A percentile compares a stretch with the other conserved stretches of the same genome.
These are phyloP conservation scores for Vanessa tameamea DNA, from an alignment of 1,140 invertebrate species.

Conservation along the genomic window DNA sequence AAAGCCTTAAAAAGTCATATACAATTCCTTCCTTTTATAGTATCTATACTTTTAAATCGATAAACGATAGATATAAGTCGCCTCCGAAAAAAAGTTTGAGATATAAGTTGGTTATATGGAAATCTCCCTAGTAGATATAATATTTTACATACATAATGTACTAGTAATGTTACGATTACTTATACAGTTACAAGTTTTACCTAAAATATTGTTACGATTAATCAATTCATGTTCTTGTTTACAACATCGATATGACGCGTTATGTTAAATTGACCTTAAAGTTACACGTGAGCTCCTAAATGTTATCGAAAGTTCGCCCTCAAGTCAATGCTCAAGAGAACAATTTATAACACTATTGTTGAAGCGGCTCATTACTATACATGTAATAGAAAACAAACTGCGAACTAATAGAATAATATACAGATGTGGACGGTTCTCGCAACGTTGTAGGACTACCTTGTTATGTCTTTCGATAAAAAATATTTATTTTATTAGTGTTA, in stretches of 20 bases:
- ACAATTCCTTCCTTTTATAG: too few relatives aligned
- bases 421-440: not conserved
- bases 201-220: not conserved
- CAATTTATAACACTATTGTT: slow-evolving; percentile 37
- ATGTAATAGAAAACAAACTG: slow-evolving; percentile 38
- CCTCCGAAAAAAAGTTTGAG: too few relatives aligned
- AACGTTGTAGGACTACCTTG: not conserved
- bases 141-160: not conserved
- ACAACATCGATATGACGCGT: slow-evolving; percentile 13
- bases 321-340: slow-evolving; percentile 30
- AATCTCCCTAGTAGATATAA: too few relatives aligned
- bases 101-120: too few relatives aligned
- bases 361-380: slow-evolving; percentile 42
- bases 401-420: not conserved
- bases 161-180: not conserved
- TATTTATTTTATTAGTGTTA: too few relatives aligned
- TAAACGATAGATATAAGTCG: too few relatives aligned
- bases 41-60: too few relatives aligned
- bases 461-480: too few relatives aligned
- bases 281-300: slow-evolving; percentile 28
- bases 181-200: not conserved
- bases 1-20: too few relatives aligned
- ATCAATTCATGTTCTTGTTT: slow-evolving; percentile 16
- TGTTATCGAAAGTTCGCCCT: slow-evolving; percentile 39
- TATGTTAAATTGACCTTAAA: slow-evolving; percentile 30